Percentiles rank a stretch among this genome's conserved stretches.
Conservation (phyloP, 2,113 vertebrate species). For the Eudyptes chrysolophus region DNA sequence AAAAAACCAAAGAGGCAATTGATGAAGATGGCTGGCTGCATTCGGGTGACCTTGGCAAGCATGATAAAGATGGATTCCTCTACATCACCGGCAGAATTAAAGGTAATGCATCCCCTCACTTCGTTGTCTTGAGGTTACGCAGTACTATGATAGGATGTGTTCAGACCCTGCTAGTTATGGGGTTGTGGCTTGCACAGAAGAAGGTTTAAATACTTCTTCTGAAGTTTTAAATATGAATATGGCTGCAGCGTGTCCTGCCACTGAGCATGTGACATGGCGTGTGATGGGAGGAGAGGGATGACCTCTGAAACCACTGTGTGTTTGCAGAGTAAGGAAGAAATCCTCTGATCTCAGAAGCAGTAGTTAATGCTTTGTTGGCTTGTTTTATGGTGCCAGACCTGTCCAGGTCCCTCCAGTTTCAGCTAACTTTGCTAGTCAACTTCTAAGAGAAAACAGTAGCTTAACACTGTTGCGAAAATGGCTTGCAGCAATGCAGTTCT, state of each 20-base stretch:
- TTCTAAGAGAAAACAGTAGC: neutral
- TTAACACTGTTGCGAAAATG: neutral
- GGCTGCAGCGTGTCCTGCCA: neutral
- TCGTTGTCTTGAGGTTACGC: fast-evolving
- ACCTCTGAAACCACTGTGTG: neutral
- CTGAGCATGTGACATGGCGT: neutral
- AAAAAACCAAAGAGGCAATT: conserved; percentile 81
- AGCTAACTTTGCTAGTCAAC: neutral
- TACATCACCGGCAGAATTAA: conserved; percentile 92
- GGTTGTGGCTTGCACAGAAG: neutral
- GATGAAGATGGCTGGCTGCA: conserved; percentile 90
- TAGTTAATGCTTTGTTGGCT: neutral
- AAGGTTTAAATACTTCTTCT: neutral
- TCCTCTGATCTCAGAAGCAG: neutral
- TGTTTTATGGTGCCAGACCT: neutral
- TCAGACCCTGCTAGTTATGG: fast-evolving
- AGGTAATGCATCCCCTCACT: conserved; percentile 67
- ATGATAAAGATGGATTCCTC: conserved; percentile 82
- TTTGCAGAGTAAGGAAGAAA: neutral
- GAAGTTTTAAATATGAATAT: fast-evolving
- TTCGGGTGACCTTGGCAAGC: conserved; percentile 88
- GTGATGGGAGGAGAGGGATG: neutral
- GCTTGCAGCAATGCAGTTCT: neutral
- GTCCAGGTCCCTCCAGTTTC: neutral
- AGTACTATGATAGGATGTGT: fast-evolving